Evolutionary conservation across 2,113 vertebrate species (phyloP).

Genomic region (Hydrolagus affinis): DNA sequence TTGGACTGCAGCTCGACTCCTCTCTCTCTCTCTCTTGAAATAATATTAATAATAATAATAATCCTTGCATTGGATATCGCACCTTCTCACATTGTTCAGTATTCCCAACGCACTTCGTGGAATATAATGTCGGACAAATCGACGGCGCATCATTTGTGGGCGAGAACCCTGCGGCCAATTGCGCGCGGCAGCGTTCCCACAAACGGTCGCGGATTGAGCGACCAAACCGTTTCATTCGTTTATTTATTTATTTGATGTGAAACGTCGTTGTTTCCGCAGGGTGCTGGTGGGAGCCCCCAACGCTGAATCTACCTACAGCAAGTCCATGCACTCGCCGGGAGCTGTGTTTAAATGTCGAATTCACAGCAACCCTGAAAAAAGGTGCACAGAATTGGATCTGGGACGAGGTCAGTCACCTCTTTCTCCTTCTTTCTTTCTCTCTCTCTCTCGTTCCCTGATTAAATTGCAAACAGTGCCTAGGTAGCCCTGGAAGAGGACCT

Average conservation of each 20-base stretch:
- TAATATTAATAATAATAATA: too few relatives aligned
- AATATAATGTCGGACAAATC: too few relatives aligned
- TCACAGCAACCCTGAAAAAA: conserved; percentile 86
- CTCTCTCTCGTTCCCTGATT: background rate
- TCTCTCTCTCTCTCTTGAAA: too few relatives aligned
- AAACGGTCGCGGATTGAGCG: too few relatives aligned
- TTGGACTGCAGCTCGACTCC: too few relatives aligned
- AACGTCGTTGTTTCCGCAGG: conserved; percentile 56
- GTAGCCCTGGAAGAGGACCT: background rate
- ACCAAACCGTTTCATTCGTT: too few relatives aligned
- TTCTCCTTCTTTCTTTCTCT: background rate
- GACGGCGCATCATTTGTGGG: too few relatives aligned
- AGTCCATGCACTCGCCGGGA: conserved; percentile 77
- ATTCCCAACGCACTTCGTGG: too few relatives aligned
- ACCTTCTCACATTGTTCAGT: too few relatives aligned
- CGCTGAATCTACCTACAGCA: conserved; percentile 85
- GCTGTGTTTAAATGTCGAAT: conserved; percentile 88
- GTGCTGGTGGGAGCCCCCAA: conserved; percentile 86
- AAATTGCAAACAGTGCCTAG: background rate
- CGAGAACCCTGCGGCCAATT: too few relatives aligned
- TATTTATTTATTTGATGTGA: background rate
- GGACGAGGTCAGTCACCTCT: conserved; percentile 74
- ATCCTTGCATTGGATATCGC: too few relatives aligned
- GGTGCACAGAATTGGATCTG: conserved; percentile 94
- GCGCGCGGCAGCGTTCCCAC: too few relatives aligned